These are phyloP conservation scores for Eustalomyia histrio DNA, from an alignment of 2,888 invertebrate genomes.

Conservation along the genomic window DNA sequence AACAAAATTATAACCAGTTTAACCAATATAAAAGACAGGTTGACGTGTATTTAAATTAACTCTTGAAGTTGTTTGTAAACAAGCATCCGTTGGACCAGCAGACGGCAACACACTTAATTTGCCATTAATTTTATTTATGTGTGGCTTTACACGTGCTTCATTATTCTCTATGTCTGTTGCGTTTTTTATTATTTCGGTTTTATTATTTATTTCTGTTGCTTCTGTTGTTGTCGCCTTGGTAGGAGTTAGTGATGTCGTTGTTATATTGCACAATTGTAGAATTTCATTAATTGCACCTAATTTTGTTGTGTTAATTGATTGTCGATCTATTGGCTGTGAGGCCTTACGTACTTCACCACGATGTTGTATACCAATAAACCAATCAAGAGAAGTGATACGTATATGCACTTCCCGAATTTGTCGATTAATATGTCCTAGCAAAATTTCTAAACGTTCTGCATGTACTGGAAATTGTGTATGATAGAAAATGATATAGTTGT, in stretches of 20 bases:
- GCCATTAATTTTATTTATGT: slow-evolving; percentile 19
- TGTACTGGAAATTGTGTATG: slow-evolving; percentile 65
- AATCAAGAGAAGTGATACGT: slow-evolving; percentile 70
- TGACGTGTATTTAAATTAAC: slow-evolving; percentile 27
- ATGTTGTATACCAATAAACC: slow-evolving; percentile 70
- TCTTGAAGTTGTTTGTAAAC: neutral
- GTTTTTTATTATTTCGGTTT: neutral
- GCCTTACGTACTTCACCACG: slow-evolving; percentile 17
- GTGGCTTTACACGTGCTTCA: slow-evolving; percentile 21
- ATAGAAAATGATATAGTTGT: slow-evolving; percentile 5
- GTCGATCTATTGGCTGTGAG: neutral
- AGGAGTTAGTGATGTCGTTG: neutral
- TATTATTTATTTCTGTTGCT: neutral
- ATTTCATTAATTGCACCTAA: slow-evolving; percentile 60
- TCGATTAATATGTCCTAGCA: slow-evolving; percentile 67
- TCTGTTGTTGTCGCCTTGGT: neutral
- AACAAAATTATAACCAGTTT: neutral
- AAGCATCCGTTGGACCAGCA: neutral
- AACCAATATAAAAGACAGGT: slow-evolving; percentile 64
- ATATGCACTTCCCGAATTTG: slow-evolving; percentile 71
- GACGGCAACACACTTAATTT: slow-evolving; percentile 16
- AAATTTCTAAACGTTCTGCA: slow-evolving; percentile 65
- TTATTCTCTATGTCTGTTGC: slow-evolving; percentile 1
- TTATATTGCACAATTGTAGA: slow-evolving; percentile 45
- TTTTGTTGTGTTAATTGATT: slow-evolving; percentile 14